These are phyloP conservation scores for Drosophila sechellia DNA, from an alignment of 1,140 invertebrate species.

Conservation along the genomic window DNA sequence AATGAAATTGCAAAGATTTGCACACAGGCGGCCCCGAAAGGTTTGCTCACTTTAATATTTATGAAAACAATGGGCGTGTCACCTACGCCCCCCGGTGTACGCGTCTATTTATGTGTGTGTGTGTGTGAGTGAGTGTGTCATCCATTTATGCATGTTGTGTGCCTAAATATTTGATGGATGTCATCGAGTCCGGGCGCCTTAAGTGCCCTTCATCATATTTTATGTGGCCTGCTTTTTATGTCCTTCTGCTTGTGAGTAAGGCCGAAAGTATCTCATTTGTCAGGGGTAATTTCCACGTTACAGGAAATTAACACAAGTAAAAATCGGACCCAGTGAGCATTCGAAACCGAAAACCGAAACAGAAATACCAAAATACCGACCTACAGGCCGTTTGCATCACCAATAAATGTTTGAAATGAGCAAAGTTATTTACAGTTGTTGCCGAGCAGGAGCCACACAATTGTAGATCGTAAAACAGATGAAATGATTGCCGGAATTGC, in stretches of 20 bases:
- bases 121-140: constrained; percentile 49
- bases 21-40: constrained; percentile 42
- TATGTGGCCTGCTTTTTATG: constrained; percentile 68
- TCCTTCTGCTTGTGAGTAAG: constrained; percentile 46
- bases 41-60: constrained; percentile 74
- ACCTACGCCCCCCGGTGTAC: constrained; percentile 16
- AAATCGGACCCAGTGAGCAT: constrained; percentile 51
- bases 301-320: constrained; percentile 79
- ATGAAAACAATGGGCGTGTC: constrained; percentile 71
- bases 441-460: constrained; percentile 55
- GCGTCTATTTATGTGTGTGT: constrained; percentile 15
- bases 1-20: constrained; percentile 67
- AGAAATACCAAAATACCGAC: constrained; percentile 22
- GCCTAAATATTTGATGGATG: constrained; percentile 75
- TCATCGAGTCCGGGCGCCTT: constrained; percentile 62
- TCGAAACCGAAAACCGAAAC: not conserved
- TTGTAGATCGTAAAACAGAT: constrained; percentile 76
- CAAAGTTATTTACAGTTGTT: constrained; percentile 80
- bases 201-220: constrained; percentile 81
- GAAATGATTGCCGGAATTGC: constrained; percentile 55
- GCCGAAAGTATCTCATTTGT: constrained; percentile 10
- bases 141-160: constrained; percentile 75
- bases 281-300: constrained; percentile 43
- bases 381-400: constrained; percentile 79
- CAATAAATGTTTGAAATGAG: constrained; percentile 81